Evolutionary conservation across 2,797 vertebrate genomes (phyloP).

Genomic region (Nyctalus aviator): DNA sequence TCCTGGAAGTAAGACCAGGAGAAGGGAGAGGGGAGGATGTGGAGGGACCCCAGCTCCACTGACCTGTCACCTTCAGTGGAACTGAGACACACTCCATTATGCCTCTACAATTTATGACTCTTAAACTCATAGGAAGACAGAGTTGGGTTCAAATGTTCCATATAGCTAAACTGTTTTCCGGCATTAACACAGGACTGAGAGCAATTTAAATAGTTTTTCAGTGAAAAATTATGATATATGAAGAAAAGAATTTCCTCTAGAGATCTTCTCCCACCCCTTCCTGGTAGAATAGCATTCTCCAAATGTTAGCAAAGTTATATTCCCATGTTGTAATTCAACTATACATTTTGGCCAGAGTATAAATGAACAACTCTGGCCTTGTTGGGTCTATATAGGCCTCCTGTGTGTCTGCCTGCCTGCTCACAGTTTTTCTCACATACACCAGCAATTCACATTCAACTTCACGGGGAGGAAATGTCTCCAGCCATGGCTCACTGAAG

Average conservation of each 20-base stretch:
- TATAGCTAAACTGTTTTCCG: conserved; percentile 71
- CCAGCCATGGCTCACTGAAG: neutral
- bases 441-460: neutral
- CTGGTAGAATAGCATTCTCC: conserved; percentile 78
- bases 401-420: neutral
- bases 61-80: conserved; percentile 27
- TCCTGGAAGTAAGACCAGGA: neutral
- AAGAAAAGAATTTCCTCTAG: conserved; percentile 85
- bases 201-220: conserved; percentile 79
- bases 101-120: conserved; percentile 76
- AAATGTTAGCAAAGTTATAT: conserved; percentile 73
- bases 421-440: neutral
- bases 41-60: neutral
- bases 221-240: conserved; percentile 81
- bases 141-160: conserved; percentile 74
- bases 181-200: conserved; percentile 73
- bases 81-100: conserved; percentile 58
- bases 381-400: neutral
- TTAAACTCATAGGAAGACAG: conserved; percentile 78
- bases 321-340: conserved; percentile 65
- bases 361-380: neutral
- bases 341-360: conserved; percentile 1
- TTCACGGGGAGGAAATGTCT: neutral
- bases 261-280: conserved; percentile 56
- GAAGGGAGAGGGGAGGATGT: neutral